Evolutionary conservation across 2,888 invertebrate genomes (phyloP), one percentile per base, ranked within the genome.

Genomic region (Hydraecia micacea): DNA sequence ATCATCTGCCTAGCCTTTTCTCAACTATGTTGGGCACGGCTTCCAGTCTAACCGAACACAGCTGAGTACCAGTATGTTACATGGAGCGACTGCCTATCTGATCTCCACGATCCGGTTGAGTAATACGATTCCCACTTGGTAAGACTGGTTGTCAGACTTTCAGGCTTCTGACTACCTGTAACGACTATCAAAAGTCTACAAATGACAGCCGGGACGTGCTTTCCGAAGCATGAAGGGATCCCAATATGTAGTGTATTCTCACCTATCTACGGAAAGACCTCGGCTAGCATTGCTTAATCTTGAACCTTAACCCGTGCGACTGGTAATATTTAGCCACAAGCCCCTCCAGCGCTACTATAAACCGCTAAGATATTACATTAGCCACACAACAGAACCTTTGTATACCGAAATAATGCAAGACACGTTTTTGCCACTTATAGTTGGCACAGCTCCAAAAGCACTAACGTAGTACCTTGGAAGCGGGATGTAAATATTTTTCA

Each of bases 391-490:
- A 60, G 15, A 49, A 73, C 63, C 58, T 77, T 60, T 39, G 71
- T 70, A 55, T 32, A 55, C 58, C 60, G 71, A 77, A 75, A 80
- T 78, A 87, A 86, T 79, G 77, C 85, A 46, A 67, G 70, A 73
- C 88, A 87, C 74, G 81, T 79, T 84, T 80, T 83, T 79, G 81
- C 81, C 87, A 87, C 86, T 88, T 84, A 76, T n/a, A 77, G 67
- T 88, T 87, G 86, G 89, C 86, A 66, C 28, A 58, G 70, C 28
- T 72, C 84, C 87, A 87, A 73, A 46, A 77, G 46, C 75, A 36
- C 71, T 76, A 79, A 73, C 63, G 60, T 11, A 68, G 70, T 49
- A 75, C 73, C 70, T 68, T 67, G 58, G 73, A 46, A 32, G 72
- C 28, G 36, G 46, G 5, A 84, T 84, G 80, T 88, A 81, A 87